A percentile compares a stretch with the other conserved stretches of the same genome.
phyloP scores from a whole-genome alignment of 2,113 vertebrate genomes.

The Uropsilus gracilis region DNA sequence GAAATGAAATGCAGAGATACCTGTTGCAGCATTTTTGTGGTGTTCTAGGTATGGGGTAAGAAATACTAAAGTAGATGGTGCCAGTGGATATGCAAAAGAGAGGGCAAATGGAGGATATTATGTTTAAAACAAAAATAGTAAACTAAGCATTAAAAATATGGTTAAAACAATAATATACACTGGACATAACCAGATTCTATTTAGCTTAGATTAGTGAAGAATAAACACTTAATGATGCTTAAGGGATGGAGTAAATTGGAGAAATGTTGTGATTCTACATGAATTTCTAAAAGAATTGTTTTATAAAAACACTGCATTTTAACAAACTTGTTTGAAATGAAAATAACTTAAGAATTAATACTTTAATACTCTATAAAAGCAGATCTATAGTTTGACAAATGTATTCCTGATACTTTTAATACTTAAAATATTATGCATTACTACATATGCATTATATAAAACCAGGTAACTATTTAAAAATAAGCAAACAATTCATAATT shows the following conservation, averaged over 20 bases:
- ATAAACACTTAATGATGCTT: neutral
- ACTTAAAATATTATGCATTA: neutral
- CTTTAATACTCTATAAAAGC: slow-evolving; percentile 17
- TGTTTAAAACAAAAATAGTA: slow-evolving; percentile 37
- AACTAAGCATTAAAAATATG: neutral
- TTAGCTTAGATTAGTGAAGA: neutral
- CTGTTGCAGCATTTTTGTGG: neutral
- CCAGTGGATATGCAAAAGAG: neutral
- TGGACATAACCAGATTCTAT: neutral
- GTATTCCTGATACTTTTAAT: neutral
- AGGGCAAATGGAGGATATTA: neutral
- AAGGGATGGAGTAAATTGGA: neutral
- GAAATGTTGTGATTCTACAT: neutral
- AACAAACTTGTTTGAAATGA: neutral
- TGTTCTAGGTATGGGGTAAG: neutral
- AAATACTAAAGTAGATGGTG: neutral
- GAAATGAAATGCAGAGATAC: neutral
- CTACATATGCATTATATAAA: neutral
- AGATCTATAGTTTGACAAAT: neutral
- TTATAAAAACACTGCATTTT: neutral
- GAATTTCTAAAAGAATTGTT: slow-evolving; percentile 10
- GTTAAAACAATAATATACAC: slow-evolving; percentile 15
- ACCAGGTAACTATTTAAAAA: neutral
- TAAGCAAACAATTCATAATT: slow-evolving; percentile 16
- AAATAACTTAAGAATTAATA: neutral